A percentile compares a stretch with the other conserved stretches of the same genome.
Conservation (phyloP, 2,113 vertebrate genomes). For the Pelecanoides urinatrix region DNA sequence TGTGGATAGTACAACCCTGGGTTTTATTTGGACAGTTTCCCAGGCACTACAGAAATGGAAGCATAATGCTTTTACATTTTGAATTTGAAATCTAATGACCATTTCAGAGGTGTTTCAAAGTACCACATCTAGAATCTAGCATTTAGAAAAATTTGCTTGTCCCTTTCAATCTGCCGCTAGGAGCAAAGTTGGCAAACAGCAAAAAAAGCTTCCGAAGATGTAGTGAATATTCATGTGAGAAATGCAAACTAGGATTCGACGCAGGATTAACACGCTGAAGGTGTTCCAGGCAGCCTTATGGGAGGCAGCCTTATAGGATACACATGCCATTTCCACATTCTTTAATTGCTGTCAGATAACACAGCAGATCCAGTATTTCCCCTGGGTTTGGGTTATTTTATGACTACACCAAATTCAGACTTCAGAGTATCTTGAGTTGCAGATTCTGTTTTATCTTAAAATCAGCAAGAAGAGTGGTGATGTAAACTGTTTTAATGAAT, state of each 20-base stretch:
- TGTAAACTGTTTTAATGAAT: neutral
- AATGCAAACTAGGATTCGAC: neutral
- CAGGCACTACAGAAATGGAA: neutral
- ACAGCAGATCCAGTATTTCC: neutral
- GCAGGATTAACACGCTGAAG: neutral
- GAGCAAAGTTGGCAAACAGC: neutral
- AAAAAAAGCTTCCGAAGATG: neutral
- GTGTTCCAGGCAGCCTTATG: neutral
- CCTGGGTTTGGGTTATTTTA: neutral
- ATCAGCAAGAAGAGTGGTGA: neutral
- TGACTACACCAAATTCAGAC: neutral
- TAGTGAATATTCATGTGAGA: neutral
- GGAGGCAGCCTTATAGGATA: neutral
- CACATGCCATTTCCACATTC: neutral
- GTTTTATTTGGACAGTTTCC: constrained; percentile 51
- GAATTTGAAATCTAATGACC: neutral
- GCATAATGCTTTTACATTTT: neutral
- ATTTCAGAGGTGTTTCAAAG: neutral
- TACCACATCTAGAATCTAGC: neutral
- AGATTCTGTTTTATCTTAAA: neutral
- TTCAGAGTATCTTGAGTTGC: neutral
- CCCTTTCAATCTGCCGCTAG: neutral
- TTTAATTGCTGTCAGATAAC: neutral
- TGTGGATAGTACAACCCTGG: neutral
- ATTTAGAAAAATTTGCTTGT: neutral